Percentiles rank a stretch among this genome's conserved stretches.
These are phyloP conservation scores for Centrocercus urophasianus DNA, from an alignment of 2,113 vertebrate genomes.

Conservation along the genomic window DNA sequence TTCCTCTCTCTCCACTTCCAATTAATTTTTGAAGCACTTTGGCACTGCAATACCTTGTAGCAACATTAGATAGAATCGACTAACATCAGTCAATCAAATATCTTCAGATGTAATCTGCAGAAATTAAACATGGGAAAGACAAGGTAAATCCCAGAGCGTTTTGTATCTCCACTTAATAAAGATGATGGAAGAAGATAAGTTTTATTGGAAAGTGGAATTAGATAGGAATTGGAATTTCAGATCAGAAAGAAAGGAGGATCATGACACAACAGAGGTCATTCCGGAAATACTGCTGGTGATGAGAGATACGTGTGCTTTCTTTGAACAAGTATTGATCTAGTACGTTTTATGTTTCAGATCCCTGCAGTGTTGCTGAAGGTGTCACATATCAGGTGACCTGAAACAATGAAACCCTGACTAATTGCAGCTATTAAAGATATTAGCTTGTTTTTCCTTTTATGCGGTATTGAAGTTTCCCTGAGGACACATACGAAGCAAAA, in stretches of 20 bases:
- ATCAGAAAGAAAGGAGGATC: background rate
- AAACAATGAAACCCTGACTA: slow-evolving; percentile 38
- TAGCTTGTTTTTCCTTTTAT: background rate
- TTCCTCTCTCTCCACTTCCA: background rate
- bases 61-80: background rate
- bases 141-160: background rate
- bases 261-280: background rate
- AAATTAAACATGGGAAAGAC: background rate
- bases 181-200: background rate
- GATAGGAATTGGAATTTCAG: background rate
- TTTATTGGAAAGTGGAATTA: background rate
- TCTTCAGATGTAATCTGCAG: background rate
- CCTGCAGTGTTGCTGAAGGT: slow-evolving; percentile 3
- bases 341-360: background rate
- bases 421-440: slow-evolving; percentile 43
- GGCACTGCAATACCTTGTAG: background rate
- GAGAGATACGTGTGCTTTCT: background rate
- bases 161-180: background rate
- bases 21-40: background rate
- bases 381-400: slow-evolving; percentile 9
- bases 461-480: background rate
- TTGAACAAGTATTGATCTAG: slow-evolving; percentile 26
- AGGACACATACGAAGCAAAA: background rate
- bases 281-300: background rate
- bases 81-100: background rate